Evolutionary conservation across 1,140 invertebrate species (phyloP).

Genomic region (Magallana angulata): DNA sequence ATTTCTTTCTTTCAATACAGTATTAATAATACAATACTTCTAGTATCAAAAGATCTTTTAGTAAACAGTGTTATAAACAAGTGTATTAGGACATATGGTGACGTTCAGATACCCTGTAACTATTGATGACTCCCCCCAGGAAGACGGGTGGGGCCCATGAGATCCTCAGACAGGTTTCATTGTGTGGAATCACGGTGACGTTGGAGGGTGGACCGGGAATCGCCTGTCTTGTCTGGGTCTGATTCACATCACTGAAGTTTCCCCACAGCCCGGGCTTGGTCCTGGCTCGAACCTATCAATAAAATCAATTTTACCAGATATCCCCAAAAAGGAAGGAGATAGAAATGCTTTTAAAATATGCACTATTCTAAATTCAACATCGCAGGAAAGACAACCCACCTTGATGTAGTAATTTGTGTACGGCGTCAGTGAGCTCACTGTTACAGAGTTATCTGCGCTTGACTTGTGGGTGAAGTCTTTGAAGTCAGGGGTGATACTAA

Average conservation of each 20-base stretch:
- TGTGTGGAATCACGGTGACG: conserved; percentile 52
- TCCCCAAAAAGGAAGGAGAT: too few species aligned
- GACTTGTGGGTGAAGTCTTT: conserved; percentile 43
- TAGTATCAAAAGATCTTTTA: too few species aligned
- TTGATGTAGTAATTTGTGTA: conserved; percentile 67
- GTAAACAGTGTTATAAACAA: too few species aligned
- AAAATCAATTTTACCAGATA: background rate
- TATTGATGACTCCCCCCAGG: conserved; percentile 61
- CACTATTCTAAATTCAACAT: too few species aligned
- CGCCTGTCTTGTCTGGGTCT: conserved; percentile 57
- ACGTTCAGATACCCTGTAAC: conserved; percentile 59
- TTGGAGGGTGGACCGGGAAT: conserved; percentile 59
- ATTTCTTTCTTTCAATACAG: too few species aligned
- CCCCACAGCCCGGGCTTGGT: conserved; percentile 64
- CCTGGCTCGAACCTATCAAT: conserved; percentile 65
- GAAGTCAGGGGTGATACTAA: conserved; percentile 59
- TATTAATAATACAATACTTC: too few species aligned
- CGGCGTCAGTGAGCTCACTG: conserved; percentile 57
- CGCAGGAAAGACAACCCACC: conserved; percentile 51
- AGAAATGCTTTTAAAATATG: too few species aligned
- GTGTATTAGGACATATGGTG: too few species aligned
- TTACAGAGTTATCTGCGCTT: background rate
- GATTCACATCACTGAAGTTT: conserved; percentile 47
- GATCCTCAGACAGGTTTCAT: conserved; percentile 68
- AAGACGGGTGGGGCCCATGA: conserved; percentile 64